Conservation (phyloP, 2,888 invertebrate genomes). For the Diaperis boleti region DNA sequence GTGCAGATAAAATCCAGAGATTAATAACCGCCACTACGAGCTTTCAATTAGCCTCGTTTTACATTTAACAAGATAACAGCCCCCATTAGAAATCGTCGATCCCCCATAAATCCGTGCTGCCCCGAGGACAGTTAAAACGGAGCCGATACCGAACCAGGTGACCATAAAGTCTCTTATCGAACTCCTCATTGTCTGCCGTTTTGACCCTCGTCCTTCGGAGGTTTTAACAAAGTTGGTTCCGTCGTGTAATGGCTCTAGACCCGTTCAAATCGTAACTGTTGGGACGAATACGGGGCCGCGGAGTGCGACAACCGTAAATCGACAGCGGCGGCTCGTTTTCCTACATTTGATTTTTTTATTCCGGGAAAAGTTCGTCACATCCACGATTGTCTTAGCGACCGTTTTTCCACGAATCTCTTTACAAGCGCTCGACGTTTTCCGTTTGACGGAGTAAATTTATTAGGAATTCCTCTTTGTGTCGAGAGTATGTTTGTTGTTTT, state of each 20-base stretch:
- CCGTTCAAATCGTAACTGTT: neutral
- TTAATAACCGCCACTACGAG: too few species aligned
- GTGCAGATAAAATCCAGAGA: too few species aligned
- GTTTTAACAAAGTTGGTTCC: neutral
- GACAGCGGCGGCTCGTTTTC: neutral
- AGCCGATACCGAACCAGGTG: constrained; percentile 17
- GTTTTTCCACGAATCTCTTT: neutral
- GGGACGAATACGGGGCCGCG: constrained; percentile 14
- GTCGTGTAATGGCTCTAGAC: constrained; percentile 16
- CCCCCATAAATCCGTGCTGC: constrained; percentile 15
- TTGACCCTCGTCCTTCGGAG: constrained; percentile 1
- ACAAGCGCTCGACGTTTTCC: neutral
- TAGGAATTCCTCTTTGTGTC: too few species aligned
- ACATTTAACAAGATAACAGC: constrained; percentile 14
- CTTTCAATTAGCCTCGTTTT: neutral
- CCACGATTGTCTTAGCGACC: too few species aligned
- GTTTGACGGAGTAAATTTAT: neutral
- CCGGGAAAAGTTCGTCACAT: neutral
- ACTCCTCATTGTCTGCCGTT: constrained; percentile 13
- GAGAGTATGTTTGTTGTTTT: too few species aligned
- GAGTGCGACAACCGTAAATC: constrained; percentile 25
- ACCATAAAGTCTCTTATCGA: constrained; percentile 20
- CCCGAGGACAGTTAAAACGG: constrained; percentile 20
- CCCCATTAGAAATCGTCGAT: constrained; percentile 13
- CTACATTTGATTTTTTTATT: neutral